Conservation (phyloP, 2,797 vertebrate genomes). For the Prunella strophiata region DNA sequence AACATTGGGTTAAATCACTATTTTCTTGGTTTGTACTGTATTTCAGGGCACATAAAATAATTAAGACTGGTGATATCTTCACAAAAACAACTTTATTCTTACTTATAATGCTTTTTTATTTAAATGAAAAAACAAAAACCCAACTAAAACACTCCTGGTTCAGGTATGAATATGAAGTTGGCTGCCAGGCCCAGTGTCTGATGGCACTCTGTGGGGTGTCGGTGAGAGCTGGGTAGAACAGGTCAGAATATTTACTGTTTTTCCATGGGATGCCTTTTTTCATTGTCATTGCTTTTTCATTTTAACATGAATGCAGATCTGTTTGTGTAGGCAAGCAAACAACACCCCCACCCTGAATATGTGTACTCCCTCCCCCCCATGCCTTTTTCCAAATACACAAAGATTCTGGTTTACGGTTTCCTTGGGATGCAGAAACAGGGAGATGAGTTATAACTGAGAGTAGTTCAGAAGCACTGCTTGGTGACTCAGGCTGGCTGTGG, state of each 20-base stretch:
- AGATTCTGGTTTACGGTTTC: not conserved
- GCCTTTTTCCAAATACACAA: not conserved
- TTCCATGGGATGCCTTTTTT: not conserved
- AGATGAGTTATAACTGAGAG: not conserved
- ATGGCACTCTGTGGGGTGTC: not conserved
- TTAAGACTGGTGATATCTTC: not conserved
- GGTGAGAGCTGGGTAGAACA: not conserved
- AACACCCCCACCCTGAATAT: not conserved
- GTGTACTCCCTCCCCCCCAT: not conserved
- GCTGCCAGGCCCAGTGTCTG: not conserved
- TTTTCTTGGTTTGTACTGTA: not conserved
- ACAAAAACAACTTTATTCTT: not conserved
- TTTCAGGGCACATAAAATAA: not conserved
- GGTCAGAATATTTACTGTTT: not conserved
- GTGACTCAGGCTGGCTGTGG: not conserved
- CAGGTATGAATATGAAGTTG: not conserved
- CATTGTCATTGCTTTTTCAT: not conserved
- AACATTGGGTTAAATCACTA: not conserved
- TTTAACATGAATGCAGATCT: not conserved
- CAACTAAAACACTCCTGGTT: not conserved
- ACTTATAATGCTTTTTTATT: not conserved
- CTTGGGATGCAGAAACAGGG: not conserved
- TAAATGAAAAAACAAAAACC: not conserved
- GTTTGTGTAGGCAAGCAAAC: not conserved
- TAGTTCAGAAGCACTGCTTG: not conserved